phyloP scores from a whole-genome alignment of 92 coral and sea anemone genomes.

The Paragorgia papillata region DNA sequence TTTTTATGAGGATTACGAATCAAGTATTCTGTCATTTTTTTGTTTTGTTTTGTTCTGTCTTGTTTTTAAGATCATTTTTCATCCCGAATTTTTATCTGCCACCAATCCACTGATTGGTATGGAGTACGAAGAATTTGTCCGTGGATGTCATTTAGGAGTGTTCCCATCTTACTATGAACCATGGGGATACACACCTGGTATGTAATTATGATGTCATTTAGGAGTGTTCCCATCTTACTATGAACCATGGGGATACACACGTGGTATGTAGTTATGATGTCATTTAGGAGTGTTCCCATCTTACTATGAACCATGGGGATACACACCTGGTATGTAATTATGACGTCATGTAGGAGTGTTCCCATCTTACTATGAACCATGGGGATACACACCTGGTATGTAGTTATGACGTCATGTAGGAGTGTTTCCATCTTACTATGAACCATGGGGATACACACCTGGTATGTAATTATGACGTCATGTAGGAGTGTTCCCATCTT shows the following conservation, averaged over 20 bases:
- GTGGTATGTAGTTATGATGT: conserved; percentile 76
- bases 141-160: conserved; percentile 97
- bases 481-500: conserved; percentile 96
- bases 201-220: conserved; percentile 70
- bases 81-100: conserved; percentile 93
- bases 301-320: conserved; percentile 98
- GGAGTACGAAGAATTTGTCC: conserved; percentile 95
- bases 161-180: conserved; percentile 98
- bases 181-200: conserved; percentile 99
- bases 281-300: conserved; percentile 97
- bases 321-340: conserved; percentile 83
- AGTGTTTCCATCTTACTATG: conserved; percentile 94
- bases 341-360: conserved; percentile 95
- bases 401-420: conserved; percentile 54
- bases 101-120: conserved; percentile 91
- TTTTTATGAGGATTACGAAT: no score
- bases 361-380: conserved; percentile 95
- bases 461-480: conserved; percentile 53
- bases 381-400: conserved; percentile 99
- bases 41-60: conserved; percentile 3
- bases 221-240: conserved; percentile 97
- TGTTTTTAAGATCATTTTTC: conserved; percentile 74
- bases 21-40: no score
- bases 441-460: conserved; percentile 99
- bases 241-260: conserved; percentile 99